These are phyloP conservation scores for Porites lobata DNA, from an alignment of 92 coral and sea anemone genomes.

Conservation along the genomic window DNA sequence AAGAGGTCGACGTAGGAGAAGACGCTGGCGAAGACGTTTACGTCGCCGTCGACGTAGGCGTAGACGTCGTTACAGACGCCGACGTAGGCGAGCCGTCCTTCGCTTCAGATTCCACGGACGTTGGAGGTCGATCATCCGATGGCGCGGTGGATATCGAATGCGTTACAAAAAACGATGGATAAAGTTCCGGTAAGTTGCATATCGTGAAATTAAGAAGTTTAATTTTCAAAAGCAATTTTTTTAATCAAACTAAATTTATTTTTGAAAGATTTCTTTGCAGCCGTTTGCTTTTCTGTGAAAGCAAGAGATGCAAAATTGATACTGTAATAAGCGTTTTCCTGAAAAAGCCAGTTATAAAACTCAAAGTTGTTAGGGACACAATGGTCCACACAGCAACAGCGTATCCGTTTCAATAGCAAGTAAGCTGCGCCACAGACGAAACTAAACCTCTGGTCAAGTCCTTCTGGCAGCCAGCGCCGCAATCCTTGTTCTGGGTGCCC, in stretches of 20 bases:
- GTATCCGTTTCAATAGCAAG: too few relatives aligned
- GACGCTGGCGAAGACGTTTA: conserved; percentile 31
- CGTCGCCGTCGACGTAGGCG: conserved; percentile 48
- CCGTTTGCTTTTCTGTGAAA: neutral
- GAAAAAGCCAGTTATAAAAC: too few relatives aligned
- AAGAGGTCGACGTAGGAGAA: conserved; percentile 23
- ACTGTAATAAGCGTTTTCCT: neutral
- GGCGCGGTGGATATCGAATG: conserved; percentile 36
- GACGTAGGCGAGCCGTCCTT: conserved; percentile 18
- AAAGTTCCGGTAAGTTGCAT: conserved; percentile 20
- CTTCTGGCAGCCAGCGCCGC: too few relatives aligned
- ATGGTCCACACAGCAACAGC: too few relatives aligned
- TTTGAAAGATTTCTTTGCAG: neutral
- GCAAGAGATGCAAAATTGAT: neutral
- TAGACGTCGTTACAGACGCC: conserved; percentile 34
- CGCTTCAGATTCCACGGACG: conserved; percentile 26
- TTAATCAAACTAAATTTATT: neutral
- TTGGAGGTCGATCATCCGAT: conserved; percentile 33
- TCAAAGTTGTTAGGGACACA: too few relatives aligned
- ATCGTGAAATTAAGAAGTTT: too few relatives aligned
- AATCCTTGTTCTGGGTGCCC: too few relatives aligned
- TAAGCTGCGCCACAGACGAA: too few relatives aligned
- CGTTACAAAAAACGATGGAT: conserved; percentile 34
- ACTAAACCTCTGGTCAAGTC: too few relatives aligned
- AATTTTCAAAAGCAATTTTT: neutral